phyloP scores from a whole-genome alignment of 2,888 invertebrate genomes.

The Polylopha cassiicola region DNA sequence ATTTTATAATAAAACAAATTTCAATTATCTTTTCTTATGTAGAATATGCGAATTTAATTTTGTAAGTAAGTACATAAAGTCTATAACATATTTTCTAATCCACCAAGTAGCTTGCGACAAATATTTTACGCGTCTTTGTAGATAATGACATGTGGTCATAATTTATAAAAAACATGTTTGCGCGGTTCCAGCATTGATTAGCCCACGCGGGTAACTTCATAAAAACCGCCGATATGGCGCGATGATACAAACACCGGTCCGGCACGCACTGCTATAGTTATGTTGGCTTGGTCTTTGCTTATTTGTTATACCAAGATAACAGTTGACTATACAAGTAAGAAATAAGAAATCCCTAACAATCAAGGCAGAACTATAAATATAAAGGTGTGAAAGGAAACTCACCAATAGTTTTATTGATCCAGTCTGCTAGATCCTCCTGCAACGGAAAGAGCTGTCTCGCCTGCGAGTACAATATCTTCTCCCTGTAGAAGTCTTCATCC shows the following conservation, averaged over 20 bases:
- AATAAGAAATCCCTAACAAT: too few relatives aligned
- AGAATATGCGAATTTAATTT: too few relatives aligned
- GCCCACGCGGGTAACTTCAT: conserved; percentile 9
- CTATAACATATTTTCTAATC: too few relatives aligned
- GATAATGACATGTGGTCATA: conserved; percentile 15
- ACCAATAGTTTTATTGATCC: conserved; percentile 92
- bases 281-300: not conserved
- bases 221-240: conserved; percentile 32
- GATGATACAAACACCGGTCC: conserved; percentile 35
- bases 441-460: conserved; percentile 87
- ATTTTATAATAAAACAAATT: too few relatives aligned
- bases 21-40: too few relatives aligned
- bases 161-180: conserved; percentile 18
- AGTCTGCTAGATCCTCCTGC: conserved; percentile 91
- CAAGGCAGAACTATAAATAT: too few relatives aligned
- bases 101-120: conserved; percentile 6
- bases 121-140: conserved; percentile 10
- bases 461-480: conserved; percentile 85
- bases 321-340: conserved; percentile 5
- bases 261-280: conserved; percentile 8
- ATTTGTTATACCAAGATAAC: not conserved
- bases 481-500: conserved; percentile 83
- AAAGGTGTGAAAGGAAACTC: too few relatives aligned
- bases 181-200: not conserved
- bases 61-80: too few relatives aligned